Base-by-base conservation (phyloP, 1,140 invertebrate species). In the Drosophila yakuba region DNA sequence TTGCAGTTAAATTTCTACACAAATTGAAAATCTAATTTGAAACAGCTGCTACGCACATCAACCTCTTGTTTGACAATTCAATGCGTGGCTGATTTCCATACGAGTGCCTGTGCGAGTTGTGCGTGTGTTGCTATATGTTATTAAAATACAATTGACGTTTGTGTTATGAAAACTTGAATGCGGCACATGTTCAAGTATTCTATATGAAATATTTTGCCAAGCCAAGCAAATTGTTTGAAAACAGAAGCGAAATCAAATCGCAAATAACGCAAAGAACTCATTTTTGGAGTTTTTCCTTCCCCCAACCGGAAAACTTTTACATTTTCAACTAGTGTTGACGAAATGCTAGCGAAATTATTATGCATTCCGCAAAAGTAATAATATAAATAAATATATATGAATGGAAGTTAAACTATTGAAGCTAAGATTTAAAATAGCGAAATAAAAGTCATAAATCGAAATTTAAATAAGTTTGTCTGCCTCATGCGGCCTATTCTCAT, bases 111-210 rank as follows among this genome's bases (percentile, higher is more conserved):
- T 38, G 32, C 32, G 15, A 2, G 1, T 39, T 28, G 8, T 60
- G 25, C 54, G 32, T 74, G 10, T 75, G 32, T 58, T 68, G 44
- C 47, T 62, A 44, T 62, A 47, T 61, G 74, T 72, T 89, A 89
- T 89, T 89, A 89, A 89, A 89, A 78, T 84, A 78, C 80, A 80
- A 89, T 88, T 89, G 84, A 88, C 67, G 45, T 88, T 88, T 66
- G 48, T 74, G 48, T 74, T 68, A 74, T 69, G 57, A 35, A 25
- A 48, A 41, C 10, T n/a, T 35, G 41, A 25, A 43, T 41, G 69
- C 39, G 55, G 69, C 59, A 62, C 54, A 47, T 74, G 68, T 52
- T 73, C 57, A 20, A 48, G 51, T 73, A 41, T 71, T 25, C 50
- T 5, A 23, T 67, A 35, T 44, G 28, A 36, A 28, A 48, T 28